Percentiles rank a stretch among this genome's conserved stretches.
Conservation (phyloP, 2,888 invertebrate species). For the Monopis laevigella region DNA sequence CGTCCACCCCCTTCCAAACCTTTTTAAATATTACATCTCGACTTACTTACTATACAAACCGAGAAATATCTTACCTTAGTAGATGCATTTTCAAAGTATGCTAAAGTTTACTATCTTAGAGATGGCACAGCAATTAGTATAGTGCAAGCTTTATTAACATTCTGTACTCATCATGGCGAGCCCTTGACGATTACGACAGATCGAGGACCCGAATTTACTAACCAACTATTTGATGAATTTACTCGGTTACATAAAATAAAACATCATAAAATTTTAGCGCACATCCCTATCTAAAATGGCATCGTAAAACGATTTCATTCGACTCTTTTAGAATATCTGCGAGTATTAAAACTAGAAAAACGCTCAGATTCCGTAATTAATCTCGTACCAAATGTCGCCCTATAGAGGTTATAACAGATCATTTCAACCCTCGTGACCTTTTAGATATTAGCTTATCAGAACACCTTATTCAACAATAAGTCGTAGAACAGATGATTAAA, state of each 20-base stretch:
- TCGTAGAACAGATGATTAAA: too few relatives aligned
- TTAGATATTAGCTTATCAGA: too few relatives aligned
- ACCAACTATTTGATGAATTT: background rate
- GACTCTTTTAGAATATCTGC: slow-evolving; percentile 11
- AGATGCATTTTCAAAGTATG: slow-evolving; percentile 16
- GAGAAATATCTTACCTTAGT: slow-evolving; percentile 15
- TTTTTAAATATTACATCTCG: slow-evolving; percentile 23
- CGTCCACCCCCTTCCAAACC: slow-evolving; percentile 23
- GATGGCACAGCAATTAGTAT: background rate
- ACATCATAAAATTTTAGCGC: slow-evolving; percentile 20
- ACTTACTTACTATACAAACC: slow-evolving; percentile 12
- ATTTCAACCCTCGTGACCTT: too few relatives aligned
- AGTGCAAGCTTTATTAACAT: background rate
- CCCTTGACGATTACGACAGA: slow-evolving; percentile 1
- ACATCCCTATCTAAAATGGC: slow-evolving; percentile 21
- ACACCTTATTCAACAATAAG: too few relatives aligned
- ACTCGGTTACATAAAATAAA: background rate
- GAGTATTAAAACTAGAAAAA: slow-evolving; percentile 16
- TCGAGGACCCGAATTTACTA: background rate
- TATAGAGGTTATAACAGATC: too few relatives aligned
- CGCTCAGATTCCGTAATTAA: slow-evolving; percentile 20
- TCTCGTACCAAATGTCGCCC: too few relatives aligned
- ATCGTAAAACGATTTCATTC: slow-evolving; percentile 22
- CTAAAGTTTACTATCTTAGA: slow-evolving; percentile 16
- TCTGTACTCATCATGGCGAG: background rate